Evolutionary conservation across 1,140 invertebrate genomes (phyloP).

Genomic region (Drosophila sucinea): DNA sequence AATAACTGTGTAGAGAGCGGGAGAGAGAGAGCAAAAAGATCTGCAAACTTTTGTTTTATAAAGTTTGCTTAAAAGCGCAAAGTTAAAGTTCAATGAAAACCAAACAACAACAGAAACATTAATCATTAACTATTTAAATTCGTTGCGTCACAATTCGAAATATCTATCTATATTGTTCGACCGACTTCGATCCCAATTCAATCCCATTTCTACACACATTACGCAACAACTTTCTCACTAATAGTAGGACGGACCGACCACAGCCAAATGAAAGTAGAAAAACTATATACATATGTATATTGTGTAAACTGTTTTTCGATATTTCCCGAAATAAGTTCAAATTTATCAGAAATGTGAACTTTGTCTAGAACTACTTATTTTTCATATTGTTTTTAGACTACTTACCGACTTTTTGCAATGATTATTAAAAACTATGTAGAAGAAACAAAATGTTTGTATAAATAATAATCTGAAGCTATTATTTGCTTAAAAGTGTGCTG

Average conservation of each 20-base stretch:
- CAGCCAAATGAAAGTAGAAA: neutral
- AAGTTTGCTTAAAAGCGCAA: slow-evolving; percentile 59
- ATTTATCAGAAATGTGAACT: neutral
- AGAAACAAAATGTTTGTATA: no score
- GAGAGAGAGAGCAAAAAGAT: slow-evolving; percentile 19
- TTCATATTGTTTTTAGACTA: no score
- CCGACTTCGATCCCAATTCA: neutral
- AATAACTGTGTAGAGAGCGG: slow-evolving; percentile 17
- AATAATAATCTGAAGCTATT: no score
- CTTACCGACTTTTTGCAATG: neutral
- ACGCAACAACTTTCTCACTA: neutral
- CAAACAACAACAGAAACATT: slow-evolving; percentile 27
- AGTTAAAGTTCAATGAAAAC: slow-evolving; percentile 54
- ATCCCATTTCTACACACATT: neutral
- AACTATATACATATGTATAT: neutral
- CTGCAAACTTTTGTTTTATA: slow-evolving; percentile 25
- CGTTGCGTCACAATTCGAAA: slow-evolving; percentile 39
- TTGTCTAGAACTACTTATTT: neutral
- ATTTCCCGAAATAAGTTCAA: no score
- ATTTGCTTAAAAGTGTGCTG: no score
- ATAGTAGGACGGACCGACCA: neutral
- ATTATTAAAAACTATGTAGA: neutral
- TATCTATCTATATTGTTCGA: slow-evolving; percentile 10
- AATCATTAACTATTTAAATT: neutral
- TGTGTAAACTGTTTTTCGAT: no score